These are phyloP conservation scores for Microctonus hyperodae DNA, from an alignment of 2,888 invertebrate species.

Conservation along the genomic window DNA sequence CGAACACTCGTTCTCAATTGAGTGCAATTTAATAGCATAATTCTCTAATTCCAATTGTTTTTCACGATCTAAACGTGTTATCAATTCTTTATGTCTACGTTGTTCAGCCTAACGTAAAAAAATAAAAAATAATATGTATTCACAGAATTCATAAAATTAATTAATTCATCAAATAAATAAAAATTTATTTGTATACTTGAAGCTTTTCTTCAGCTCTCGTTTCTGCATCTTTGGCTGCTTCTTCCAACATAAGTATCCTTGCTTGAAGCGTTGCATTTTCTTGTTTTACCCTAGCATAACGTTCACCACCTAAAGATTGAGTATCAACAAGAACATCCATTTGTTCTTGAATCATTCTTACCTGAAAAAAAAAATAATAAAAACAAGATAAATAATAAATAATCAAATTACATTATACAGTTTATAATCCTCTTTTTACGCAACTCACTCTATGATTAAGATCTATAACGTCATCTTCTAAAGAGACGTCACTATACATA, in stretches of 20 bases:
- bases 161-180: neutral
- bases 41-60: constrained; percentile 80
- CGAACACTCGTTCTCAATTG: constrained; percentile 73
- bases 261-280: constrained; percentile 93
- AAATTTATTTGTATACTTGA: constrained; percentile 63
- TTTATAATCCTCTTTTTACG: too few relatives aligned
- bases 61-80: constrained; percentile 85
- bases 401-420: neutral
- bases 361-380: constrained; percentile 73
- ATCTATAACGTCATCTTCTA: constrained; percentile 93
- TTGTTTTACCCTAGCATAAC: constrained; percentile 88
- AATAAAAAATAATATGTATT: neutral
- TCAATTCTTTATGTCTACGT: constrained; percentile 82
- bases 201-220: constrained; percentile 65
- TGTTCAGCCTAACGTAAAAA: constrained; percentile 77
- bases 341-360: constrained; percentile 91
- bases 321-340: constrained; percentile 88
- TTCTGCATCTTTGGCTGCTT: constrained; percentile 65
- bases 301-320: constrained; percentile 85
- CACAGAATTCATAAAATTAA: neutral
- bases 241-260: constrained; percentile 90
- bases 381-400: neutral
- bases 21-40: constrained; percentile 74
- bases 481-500: constrained; percentile 92
- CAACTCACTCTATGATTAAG: constrained; percentile 87